Evolutionary conservation across 2,888 invertebrate genomes (phyloP), one percentile per base, ranked within the genome.

Genomic region (Osmoderma eremita): DNA sequence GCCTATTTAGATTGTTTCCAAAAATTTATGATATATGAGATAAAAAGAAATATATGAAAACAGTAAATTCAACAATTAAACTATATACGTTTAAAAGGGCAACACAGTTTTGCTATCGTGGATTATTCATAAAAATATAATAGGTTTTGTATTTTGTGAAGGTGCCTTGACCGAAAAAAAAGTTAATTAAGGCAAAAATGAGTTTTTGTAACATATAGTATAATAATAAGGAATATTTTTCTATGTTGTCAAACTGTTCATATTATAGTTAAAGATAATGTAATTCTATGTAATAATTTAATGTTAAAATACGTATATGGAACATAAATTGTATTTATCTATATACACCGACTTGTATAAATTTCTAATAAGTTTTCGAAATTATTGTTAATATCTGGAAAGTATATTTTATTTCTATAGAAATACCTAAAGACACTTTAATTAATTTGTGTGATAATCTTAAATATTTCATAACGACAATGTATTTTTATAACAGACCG

Each of bases 191-290:
- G 87, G 83, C 83, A 81, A 85, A 64, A 65, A 85, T 87, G 87
- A 88, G 85, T 88, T 88, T 30, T 88, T 88, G 87, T 88, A 88
- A 87, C 85, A 86, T 85, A 87, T 86, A 84, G 81, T 82, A 82
- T 82, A 51, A 51, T 53, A 53, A 53, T 17, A 38, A 82, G 87
- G 87, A 88, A 87, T 87, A 88, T 88, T 88, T 88, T 87, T 88
- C 86, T 88, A 88, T 88, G 88, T 88, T 88, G 81, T 82, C 82
- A 80, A 81, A 79, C 80, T 82, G 81, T 82, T 82, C 81, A 81
- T 81, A 82, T 79, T 71, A 66, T 67, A 67, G 48, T 53, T 63
- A 63, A 62, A 58, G 53, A 53, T 49, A 65, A 68, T 51, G 58
- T 53, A 73, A 74, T 73, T 75, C 74, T 74, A 73, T 78, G 77